Percentiles rank a stretch among this genome's conserved stretches.
Evolutionary conservation across 2,888 invertebrate genomes (phyloP).

Genomic region (Mesorhabditis belari): DNA sequence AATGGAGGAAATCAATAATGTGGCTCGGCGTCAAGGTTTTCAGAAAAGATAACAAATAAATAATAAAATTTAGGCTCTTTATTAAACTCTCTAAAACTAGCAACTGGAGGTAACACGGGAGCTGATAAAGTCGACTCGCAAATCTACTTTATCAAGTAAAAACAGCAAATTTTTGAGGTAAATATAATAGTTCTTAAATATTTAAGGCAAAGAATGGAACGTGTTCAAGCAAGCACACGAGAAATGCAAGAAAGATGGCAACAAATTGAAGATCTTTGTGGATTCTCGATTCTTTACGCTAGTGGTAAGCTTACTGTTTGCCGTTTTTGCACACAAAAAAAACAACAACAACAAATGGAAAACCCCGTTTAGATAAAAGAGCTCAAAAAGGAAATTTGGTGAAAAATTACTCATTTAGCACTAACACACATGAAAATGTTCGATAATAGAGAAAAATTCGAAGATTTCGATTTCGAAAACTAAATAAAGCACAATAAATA

Average conservation of each 20-base stretch:
- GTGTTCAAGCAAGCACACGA: conserved; percentile 84
- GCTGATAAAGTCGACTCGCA: conserved; percentile 93
- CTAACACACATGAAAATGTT: too few relatives aligned
- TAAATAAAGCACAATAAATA: too few relatives aligned
- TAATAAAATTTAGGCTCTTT: too few relatives aligned
- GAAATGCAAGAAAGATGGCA: conserved; percentile 91
- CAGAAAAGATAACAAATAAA: too few relatives aligned
- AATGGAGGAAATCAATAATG: conserved; percentile 77
- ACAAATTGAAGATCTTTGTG: conserved; percentile 79
- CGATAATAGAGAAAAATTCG: too few relatives aligned
- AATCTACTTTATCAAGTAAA: conserved; percentile 77
- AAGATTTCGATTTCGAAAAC: too few relatives aligned
- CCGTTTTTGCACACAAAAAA: too few relatives aligned
- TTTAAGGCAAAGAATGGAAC: conserved; percentile 66
- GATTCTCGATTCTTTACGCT: conserved; percentile 69
- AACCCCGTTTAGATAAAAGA: too few relatives aligned
- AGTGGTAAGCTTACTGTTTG: too few relatives aligned
- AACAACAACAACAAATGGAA: too few relatives aligned
- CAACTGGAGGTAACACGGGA: conserved; percentile 89
- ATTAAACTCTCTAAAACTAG: conserved; percentile 89
- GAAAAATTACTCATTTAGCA: too few relatives aligned
- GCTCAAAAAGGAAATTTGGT: too few relatives aligned
- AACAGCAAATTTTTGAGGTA: not conserved
- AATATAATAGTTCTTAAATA: not conserved
- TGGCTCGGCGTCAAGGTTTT: conserved; percentile 60